phyloP scores from a whole-genome alignment of 2,797 vertebrate species.

The Channallabes apus region DNA sequence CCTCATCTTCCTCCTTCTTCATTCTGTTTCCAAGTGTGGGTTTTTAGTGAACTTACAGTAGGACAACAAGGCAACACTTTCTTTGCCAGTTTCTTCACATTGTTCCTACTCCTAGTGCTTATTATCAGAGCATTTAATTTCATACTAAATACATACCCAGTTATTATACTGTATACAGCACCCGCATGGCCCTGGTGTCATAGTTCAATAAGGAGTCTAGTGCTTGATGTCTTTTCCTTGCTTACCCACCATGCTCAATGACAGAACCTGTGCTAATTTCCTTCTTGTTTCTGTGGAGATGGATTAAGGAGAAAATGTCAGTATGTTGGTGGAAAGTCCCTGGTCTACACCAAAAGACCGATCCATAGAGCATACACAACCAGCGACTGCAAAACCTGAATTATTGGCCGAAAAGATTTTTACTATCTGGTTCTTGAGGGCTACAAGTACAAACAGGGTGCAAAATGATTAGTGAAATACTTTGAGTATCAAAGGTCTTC shows the following conservation, averaged over 20 bases:
- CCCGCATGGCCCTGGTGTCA: background rate
- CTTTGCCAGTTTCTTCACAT: background rate
- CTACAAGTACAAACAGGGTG: background rate
- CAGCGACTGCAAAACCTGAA: background rate
- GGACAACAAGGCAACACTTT: background rate
- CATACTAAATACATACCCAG: no score
- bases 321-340: constrained; percentile 27
- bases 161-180: no score
- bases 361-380: background rate
- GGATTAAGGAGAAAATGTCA: constrained; percentile 36
- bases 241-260: background rate
- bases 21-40: background rate
- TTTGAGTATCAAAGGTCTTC: background rate
- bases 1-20: background rate
- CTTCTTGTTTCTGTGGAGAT: constrained; percentile 39
- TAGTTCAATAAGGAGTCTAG: background rate
- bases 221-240: background rate
- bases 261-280: constrained; percentile 14
- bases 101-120: background rate
- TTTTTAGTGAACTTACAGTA: background rate
- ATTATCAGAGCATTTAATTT: background rate
- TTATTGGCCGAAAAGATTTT: background rate
- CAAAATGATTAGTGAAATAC: background rate
- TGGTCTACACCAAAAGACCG: constrained; percentile 26
- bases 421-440: background rate